Base-by-base conservation (phyloP, 1,140 invertebrate species). In the Anastrepha obliqua region DNA sequence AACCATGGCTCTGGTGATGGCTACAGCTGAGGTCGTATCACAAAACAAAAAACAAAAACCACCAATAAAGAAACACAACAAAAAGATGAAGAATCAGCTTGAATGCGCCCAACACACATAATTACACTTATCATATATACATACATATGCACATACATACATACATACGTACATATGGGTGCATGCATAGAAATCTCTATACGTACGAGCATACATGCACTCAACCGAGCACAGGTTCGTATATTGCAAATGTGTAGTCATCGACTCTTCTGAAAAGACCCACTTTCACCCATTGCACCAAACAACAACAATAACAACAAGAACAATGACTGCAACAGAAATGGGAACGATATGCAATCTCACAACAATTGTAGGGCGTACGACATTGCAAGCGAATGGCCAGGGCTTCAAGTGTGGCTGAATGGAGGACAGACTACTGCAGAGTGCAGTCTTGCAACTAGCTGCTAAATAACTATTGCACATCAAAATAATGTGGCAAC, bases 281-380 rank as follows among this genome's bases (percentile, higher is more conserved):
- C 64, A 74, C 70, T 74, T 74, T 74, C 39, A 74, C 70, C 5
- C 44, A 74, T 74, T 47, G 70, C 70, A 3, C 44, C 42, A 47
- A 8, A 39, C n/a, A 74, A 29, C 29, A 29, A 29, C 1, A 29
- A 29, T 29, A 29, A 15, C 39, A 29, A 20, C 17, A 15, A 6
- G 4, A 64, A 74, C 70, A 74, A 74, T 74, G 65, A 11, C 44
- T 29, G 39, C 65, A 29, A 39, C 44, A 74, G 42, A 74, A 74
- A 74, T n/a, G 70, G 47, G 42, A 74, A 42, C 44, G 70, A 44
- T n/a, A 42, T 74, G 17, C 44, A 64, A 64, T 64, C 29, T 29
- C 60, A 64, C 39, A 74, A 29, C 17, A n/a, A 51, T 74, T 74
- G 39, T 39, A 0, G 42, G 20, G 65, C 29, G 65, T 13, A 13